Conservation (phyloP, 1,140 invertebrate genomes). For the Drosophila biarmipes region DNA sequence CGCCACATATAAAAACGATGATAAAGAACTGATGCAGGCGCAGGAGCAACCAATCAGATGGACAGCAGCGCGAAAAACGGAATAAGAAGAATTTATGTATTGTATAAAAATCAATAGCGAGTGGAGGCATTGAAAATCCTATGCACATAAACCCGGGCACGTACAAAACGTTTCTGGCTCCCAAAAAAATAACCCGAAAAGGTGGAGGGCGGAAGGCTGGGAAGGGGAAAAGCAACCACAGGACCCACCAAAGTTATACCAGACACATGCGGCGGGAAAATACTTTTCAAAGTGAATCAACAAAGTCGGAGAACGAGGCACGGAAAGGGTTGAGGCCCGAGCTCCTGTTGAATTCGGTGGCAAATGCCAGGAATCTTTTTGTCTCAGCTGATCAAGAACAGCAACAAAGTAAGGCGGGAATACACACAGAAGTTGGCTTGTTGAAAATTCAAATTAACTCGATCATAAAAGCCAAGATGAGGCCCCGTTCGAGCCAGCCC, state of each 20-base stretch:
- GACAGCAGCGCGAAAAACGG: conserved; percentile 38
- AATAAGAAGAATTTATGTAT: conserved; percentile 67
- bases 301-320: conserved; percentile 51
- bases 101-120: conserved; percentile 79
- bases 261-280: conserved; percentile 78
- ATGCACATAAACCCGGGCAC: conserved; percentile 77
- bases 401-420: conserved; percentile 20
- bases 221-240: conserved; percentile 51
- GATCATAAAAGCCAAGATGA: conserved; percentile 75
- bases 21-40: conserved; percentile 74
- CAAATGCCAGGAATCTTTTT: conserved; percentile 42
- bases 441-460: conserved; percentile 78
- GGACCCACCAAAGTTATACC: conserved; percentile 67
- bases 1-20: conserved; percentile 53
- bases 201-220: conserved; percentile 6
- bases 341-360: conserved; percentile 46
- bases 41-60: conserved; percentile 54
- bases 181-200: conserved; percentile 36
- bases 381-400: conserved; percentile 49
- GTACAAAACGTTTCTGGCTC: conserved; percentile 71
- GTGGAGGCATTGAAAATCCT: conserved; percentile 75
- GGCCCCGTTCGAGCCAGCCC: conserved; percentile 57
- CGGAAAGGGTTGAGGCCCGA: conserved; percentile 19
- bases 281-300: conserved; percentile 79
- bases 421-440: conserved; percentile 48